Evolutionary conservation across 2,797 vertebrate species (phyloP).

Genomic region (Channallabes apus): DNA sequence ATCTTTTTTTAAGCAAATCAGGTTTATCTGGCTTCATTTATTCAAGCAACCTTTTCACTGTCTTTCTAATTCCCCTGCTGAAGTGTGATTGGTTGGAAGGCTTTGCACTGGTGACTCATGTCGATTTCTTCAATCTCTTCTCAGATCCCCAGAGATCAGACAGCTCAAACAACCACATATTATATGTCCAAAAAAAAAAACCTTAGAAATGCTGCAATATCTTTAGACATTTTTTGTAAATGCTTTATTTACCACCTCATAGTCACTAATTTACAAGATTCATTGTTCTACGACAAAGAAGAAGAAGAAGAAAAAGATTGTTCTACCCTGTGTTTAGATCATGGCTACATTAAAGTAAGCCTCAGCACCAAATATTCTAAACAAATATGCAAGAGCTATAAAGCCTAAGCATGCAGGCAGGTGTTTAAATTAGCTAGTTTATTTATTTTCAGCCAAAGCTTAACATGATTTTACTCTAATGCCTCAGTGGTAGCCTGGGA

Average conservation of each 20-base stretch:
- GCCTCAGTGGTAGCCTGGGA: too few species aligned
- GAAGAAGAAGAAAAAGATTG: too few species aligned
- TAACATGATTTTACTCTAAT: neutral
- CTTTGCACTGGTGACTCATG: constrained; percentile 13
- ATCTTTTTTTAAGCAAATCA: neutral
- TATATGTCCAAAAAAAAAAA: neutral
- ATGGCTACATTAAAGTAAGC: constrained; percentile 24
- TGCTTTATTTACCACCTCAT: neutral
- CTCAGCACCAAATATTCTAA: neutral
- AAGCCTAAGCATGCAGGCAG: neutral
- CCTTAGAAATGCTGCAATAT: neutral
- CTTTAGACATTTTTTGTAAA: neutral
- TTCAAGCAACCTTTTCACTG: neutral
- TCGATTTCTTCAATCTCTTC: constrained; percentile 39
- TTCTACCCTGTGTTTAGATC: neutral
- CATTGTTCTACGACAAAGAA: neutral
- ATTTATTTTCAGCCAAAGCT: too few species aligned
- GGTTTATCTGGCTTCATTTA: neutral
- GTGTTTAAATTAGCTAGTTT: neutral
- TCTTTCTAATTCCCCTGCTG: neutral
- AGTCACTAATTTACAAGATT: neutral
- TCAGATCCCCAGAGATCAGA: constrained; percentile 31
- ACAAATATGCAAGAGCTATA: neutral
- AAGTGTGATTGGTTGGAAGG: neutral
- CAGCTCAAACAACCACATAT: constrained; percentile 22